A percentile compares a stretch with the other conserved stretches of the same genome.
phyloP scores from a whole-genome alignment of 2,888 invertebrate genomes.

The Synergus itoensis region DNA sequence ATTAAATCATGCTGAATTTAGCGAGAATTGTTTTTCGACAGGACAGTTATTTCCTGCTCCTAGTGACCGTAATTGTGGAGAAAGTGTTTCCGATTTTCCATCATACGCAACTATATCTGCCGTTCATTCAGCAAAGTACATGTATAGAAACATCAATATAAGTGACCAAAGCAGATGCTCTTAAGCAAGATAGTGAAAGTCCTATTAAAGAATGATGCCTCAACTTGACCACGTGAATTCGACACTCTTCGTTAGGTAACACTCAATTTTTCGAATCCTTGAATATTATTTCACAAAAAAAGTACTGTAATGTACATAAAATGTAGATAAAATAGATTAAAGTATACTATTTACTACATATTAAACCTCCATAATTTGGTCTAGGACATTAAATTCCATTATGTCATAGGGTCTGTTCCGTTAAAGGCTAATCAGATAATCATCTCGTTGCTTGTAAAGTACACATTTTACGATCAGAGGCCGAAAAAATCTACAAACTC shows the following conservation, averaged over 20 bases:
- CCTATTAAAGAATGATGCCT: constrained; percentile 44
- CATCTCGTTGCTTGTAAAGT: neutral
- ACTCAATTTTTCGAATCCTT: neutral
- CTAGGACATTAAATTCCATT: too few species aligned
- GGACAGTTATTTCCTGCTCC: constrained; percentile 60
- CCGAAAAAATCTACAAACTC: neutral
- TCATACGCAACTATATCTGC: constrained; percentile 55
- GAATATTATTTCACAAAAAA: constrained; percentile 3
- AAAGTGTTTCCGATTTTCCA: constrained; percentile 69
- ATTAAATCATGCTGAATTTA: constrained; percentile 17
- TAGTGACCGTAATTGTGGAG: constrained; percentile 66
- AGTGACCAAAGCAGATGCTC: constrained; percentile 62
- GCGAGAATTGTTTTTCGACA: constrained; percentile 45
- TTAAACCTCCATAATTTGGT: neutral
- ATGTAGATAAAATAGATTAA: neutral
- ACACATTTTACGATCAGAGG: neutral
- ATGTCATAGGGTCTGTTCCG: neutral
- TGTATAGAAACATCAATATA: constrained; percentile 51
- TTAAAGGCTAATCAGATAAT: neutral
- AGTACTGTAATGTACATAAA: neutral
- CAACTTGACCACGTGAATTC: constrained; percentile 9
- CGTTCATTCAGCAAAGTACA: constrained; percentile 48
- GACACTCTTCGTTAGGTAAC: constrained; percentile 12
- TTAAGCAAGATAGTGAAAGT: constrained; percentile 72
- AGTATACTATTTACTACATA: neutral